Conservation (phyloP, 1,140 invertebrate genomes). For the Dufourea novaeangliae region DNA sequence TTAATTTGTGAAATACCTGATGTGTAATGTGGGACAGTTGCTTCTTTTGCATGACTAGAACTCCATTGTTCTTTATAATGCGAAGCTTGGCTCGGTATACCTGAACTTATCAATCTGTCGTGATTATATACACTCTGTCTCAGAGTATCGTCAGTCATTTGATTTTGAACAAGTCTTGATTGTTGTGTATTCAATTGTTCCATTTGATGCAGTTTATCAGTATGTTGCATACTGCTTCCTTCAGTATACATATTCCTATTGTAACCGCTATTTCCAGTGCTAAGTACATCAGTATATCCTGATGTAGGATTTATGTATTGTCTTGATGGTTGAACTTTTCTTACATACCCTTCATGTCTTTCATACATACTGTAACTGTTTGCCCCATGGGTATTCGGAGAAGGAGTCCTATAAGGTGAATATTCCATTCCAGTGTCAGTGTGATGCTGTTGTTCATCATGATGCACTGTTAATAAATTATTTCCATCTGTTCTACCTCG, state of each 20-base stretch:
- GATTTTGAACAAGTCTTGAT: conserved; percentile 17
- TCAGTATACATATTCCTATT: conserved; percentile 1
- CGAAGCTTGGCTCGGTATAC: conserved; percentile 8
- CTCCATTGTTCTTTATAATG: conserved; percentile 63
- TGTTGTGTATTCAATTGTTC: conserved; percentile 21
- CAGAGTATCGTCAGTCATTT: conserved; percentile 12
- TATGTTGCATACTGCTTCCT: background rate
- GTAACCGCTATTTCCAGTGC: conserved; percentile 16
- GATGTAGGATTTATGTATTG: conserved; percentile 13
- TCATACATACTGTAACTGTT: conserved; percentile 32
- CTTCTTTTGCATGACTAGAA: conserved; percentile 51
- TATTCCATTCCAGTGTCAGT: background rate
- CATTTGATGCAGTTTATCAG: conserved; percentile 2
- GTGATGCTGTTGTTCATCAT: conserved; percentile 39
- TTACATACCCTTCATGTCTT: conserved; percentile 22
- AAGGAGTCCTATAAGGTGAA: conserved; percentile 24
- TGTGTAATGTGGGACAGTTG: conserved; percentile 32
- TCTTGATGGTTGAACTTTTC: conserved; percentile 17
- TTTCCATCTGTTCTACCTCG: conserved; percentile 8
- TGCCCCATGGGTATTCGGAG: conserved; percentile 14
- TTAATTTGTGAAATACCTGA: background rate
- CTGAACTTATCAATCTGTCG: background rate
- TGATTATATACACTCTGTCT: background rate
- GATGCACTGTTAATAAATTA: conserved; percentile 1
- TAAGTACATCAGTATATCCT: conserved; percentile 20